Conservation (phyloP, 2,888 invertebrate species). For the Tromatobia lineatoria region DNA sequence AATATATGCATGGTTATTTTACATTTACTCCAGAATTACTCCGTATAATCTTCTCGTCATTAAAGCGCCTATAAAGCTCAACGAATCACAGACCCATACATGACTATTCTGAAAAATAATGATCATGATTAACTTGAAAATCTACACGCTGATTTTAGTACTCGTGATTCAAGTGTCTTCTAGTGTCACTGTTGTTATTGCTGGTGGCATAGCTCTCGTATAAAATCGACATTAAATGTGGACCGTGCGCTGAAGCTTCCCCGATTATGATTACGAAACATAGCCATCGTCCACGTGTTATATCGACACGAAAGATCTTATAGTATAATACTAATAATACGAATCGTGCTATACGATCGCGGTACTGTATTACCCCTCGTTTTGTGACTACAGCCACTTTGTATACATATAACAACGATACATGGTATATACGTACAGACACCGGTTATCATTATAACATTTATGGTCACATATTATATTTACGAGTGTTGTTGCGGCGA, state of each 20-base stretch:
- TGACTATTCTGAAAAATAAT: not conserved
- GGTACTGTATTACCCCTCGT: constrained; percentile 29
- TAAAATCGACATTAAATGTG: constrained; percentile 14
- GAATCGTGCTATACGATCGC: constrained; percentile 36
- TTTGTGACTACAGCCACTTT: constrained; percentile 8
- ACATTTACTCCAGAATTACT: constrained; percentile 16
- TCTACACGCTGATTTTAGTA: constrained; percentile 5
- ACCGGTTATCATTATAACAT: constrained; percentile 57
- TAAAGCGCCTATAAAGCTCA: not conserved
- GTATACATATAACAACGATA: constrained; percentile 2
- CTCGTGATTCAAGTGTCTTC: constrained; percentile 28
- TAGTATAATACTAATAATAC: constrained; percentile 20
- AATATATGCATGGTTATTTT: too few species aligned
- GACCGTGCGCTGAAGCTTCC: constrained; percentile 8
- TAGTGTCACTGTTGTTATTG: constrained; percentile 16
- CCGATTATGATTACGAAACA: constrained; percentile 45
- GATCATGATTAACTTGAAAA: constrained; percentile 25
- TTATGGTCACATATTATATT: constrained; percentile 55
- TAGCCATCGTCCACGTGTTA: constrained; percentile 6
- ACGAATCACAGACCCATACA: not conserved
- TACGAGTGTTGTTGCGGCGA: constrained; percentile 51
- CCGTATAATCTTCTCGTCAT: constrained; percentile 18
- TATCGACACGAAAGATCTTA: constrained; percentile 32
- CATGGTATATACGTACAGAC: constrained; percentile 2
- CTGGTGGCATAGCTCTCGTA: constrained; percentile 3